Evolutionary conservation across 2,797 vertebrate species (phyloP).

Genomic region (Selene dorsalis): DNA sequence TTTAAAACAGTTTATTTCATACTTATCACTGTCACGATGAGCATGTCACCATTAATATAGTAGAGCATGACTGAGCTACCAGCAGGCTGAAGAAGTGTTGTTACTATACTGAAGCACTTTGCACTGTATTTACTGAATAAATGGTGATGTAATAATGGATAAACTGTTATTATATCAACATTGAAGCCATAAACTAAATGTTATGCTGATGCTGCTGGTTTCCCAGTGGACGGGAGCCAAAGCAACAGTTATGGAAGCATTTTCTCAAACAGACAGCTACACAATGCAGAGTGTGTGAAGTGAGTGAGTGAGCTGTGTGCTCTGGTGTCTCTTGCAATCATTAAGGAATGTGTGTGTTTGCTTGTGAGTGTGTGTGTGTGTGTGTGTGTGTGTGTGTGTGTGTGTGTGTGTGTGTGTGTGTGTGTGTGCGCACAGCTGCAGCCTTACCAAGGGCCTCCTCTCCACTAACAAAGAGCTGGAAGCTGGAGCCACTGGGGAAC

Average conservation of each 20-base stretch:
- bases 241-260: background rate
- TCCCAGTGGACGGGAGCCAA: background rate
- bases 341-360: slow-evolving; percentile 62
- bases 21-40: background rate
- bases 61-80: background rate
- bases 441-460: slow-evolving; percentile 68
- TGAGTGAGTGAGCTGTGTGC: slow-evolving; percentile 18
- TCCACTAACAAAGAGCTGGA: slow-evolving; percentile 79
- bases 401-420: slow-evolving; percentile 29
- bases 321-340: slow-evolving; percentile 53
- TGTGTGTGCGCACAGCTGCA: slow-evolving; percentile 71
- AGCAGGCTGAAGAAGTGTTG: background rate
- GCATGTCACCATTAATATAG: background rate
- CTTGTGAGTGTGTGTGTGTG: slow-evolving; percentile 31
- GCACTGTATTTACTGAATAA: background rate
- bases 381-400: too few species aligned
- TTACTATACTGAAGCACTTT: background rate
- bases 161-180: background rate
- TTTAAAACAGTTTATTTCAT: too few species aligned
- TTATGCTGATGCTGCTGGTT: background rate
- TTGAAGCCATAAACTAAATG: background rate
- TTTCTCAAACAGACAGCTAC: background rate
- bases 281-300: slow-evolving; percentile 11
- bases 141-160: background rate
- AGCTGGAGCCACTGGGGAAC: slow-evolving; percentile 68